Evolutionary conservation across 30 jellyfish, hydroid and myxozoan species (phyloP), one percentile per base, ranked within the genome.

Genomic region (Pseudorhiza aurosa): DNA sequence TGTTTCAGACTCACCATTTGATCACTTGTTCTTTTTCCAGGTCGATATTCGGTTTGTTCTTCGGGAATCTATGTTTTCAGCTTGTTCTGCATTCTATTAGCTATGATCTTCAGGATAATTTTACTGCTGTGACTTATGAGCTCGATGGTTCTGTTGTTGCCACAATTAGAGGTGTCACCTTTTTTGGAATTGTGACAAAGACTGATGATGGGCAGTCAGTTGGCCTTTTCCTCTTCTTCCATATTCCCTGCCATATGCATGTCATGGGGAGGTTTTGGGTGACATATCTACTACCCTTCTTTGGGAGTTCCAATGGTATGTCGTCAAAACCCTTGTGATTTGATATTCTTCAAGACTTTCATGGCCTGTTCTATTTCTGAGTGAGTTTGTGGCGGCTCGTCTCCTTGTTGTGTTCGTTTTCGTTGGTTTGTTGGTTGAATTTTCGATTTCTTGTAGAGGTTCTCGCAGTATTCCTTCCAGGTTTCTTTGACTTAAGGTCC

Each of bases 211-310:
- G 49, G 29, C 85, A 72, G 31, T 72, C 71, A 11, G 75, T 0
- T 69, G 71, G 71, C 83, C 83, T 35, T 22, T 72, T 79, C 86
- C 49, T 46, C 26, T 27, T 72, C 28, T 33, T 36, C 86, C 86
- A 69, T 64, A 64, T 64, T 64, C 27, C n/a, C 78, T 64, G n/a
- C n/a, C n/a, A n/a, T n/a, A n/a, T 64, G 57, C 78, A 64, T 64
- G 31, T 64, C 31, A 24, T 64, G 65, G 9, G 31, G 27, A 64
- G 31, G 65, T 24, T 24, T 40, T 4, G 9, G 19, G 31, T 64
- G 27, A 28, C 78, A 24, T 64, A 28, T 64, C 31, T 30, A 24
- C 58, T 64, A 30, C 78, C 31, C 31, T 65, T 64, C n/a, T 32
- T 64, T 64, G 65, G 18, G 65, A 64, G 0, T 33, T 64, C 78